phyloP scores from a whole-genome alignment of 1,140 invertebrate genomes.

The Drosophila bipectinata region DNA sequence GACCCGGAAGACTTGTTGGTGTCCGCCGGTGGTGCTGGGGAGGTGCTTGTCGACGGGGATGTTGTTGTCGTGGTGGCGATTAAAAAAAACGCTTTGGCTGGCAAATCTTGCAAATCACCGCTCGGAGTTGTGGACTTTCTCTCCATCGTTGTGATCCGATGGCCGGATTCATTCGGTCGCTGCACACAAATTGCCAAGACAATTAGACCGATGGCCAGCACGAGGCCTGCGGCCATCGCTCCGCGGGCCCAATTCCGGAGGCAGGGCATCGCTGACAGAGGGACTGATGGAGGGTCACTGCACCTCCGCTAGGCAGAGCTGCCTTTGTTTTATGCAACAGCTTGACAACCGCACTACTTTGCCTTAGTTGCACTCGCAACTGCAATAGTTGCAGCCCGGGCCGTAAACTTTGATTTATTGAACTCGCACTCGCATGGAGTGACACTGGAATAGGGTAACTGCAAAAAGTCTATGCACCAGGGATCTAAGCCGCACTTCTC shows the following conservation, averaged over 20 bases:
- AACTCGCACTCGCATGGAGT: slow-evolving; percentile 30
- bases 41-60: not conserved
- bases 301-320: not conserved
- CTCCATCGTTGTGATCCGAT: slow-evolving; percentile 49
- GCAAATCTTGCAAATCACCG: slow-evolving; percentile 49
- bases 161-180: slow-evolving; percentile 39
- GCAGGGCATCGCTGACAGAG: slow-evolving; percentile 35
- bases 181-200: slow-evolving; percentile 62
- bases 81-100: slow-evolving; percentile 38
- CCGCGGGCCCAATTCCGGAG: slow-evolving; percentile 37
- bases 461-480: slow-evolving; percentile 20
- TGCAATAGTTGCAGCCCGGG: slow-evolving; percentile 22
- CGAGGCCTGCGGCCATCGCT: slow-evolving; percentile 30
- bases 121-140: slow-evolving; percentile 25
- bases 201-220: slow-evolving; percentile 61
- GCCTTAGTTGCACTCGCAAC: not conserved
- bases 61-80: slow-evolving; percentile 51
- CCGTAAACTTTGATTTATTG: slow-evolving; percentile 71
- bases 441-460: slow-evolving; percentile 19
- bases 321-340: slow-evolving; percentile 48
- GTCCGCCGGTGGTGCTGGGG: slow-evolving; percentile 6
- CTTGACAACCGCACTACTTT: slow-evolving; percentile 22
- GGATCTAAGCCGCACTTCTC: slow-evolving; percentile 19
- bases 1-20: slow-evolving; percentile 57
- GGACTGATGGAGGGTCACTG: not conserved